Evolutionary conservation across 2,797 vertebrate genomes (phyloP).

Genomic region (Tokudaia tokunoshimensis): DNA sequence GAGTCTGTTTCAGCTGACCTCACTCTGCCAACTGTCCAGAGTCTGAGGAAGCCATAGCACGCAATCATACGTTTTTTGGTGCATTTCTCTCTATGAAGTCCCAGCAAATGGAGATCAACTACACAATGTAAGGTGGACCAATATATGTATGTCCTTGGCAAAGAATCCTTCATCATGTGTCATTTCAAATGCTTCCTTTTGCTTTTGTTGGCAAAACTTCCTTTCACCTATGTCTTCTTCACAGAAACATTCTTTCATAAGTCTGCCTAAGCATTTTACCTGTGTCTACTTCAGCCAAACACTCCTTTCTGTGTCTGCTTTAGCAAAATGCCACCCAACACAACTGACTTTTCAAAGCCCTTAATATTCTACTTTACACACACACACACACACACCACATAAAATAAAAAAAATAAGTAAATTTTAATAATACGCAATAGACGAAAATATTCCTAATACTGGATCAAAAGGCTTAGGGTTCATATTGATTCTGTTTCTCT

Average conservation of each 20-base stretch:
- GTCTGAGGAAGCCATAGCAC: background rate
- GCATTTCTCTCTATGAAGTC: background rate
- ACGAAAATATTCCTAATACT: background rate
- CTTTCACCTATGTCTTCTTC: background rate
- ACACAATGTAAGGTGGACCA: background rate
- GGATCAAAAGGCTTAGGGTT: background rate
- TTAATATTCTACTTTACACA: background rate
- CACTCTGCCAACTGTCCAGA: background rate
- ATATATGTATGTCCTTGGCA: background rate
- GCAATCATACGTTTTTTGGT: background rate
- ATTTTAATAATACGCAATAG: background rate
- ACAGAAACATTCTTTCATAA: background rate
- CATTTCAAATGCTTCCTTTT: background rate
- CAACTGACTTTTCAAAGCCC: background rate
- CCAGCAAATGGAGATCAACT: background rate
- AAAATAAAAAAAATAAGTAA: background rate
- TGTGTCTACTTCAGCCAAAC: background rate
- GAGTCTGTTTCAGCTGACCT: background rate
- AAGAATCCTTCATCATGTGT: background rate
- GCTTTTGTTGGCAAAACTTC: background rate
- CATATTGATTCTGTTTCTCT: background rate
- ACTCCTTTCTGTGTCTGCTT: background rate
- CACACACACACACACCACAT: no score
- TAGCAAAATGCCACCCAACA: background rate
- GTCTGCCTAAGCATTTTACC: background rate